Conservation (phyloP, 2,888 invertebrate genomes). For the Enchytraeus crypticus region DNA sequence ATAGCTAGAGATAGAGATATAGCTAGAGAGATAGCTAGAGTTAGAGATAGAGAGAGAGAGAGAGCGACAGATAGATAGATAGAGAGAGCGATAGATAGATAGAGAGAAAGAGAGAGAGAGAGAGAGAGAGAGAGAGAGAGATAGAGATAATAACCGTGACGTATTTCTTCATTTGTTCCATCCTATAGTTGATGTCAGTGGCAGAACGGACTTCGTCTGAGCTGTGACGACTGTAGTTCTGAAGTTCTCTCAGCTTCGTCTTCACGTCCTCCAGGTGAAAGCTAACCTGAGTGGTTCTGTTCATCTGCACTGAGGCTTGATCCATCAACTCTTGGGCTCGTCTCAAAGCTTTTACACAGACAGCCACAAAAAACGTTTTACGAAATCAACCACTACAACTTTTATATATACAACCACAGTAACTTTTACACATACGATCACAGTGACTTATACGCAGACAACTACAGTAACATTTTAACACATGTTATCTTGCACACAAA, state of each 20-base stretch:
- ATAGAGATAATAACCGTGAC: conserved; percentile 10
- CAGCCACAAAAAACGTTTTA: not conserved
- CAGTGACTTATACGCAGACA: not conserved
- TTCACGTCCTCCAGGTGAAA: conserved; percentile 41
- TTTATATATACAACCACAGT: not conserved
- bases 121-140: not conserved
- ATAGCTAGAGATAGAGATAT: too few relatives aligned
- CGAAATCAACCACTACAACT: not conserved
- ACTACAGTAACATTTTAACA: not conserved
- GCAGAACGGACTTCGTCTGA: conserved; percentile 29
- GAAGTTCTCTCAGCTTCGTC: conserved; percentile 38
- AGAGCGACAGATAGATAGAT: not conserved
- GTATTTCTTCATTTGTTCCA: conserved; percentile 2
- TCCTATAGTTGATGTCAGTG: conserved; percentile 10
- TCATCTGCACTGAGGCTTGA: conserved; percentile 29
- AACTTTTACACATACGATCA: not conserved
- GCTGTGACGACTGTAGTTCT: conserved; percentile 32
- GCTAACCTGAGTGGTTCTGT: conserved; percentile 24
- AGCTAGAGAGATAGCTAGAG: too few relatives aligned
- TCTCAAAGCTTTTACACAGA: conserved; percentile 27
- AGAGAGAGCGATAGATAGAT: not conserved
- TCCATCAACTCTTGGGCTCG: conserved; percentile 55
- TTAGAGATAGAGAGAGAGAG: too few relatives aligned
- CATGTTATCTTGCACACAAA: conserved; percentile 9
- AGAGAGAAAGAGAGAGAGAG: not conserved